Base-by-base conservation (phyloP, 1,140 invertebrate genomes). In the Papilio glaucus region DNA sequence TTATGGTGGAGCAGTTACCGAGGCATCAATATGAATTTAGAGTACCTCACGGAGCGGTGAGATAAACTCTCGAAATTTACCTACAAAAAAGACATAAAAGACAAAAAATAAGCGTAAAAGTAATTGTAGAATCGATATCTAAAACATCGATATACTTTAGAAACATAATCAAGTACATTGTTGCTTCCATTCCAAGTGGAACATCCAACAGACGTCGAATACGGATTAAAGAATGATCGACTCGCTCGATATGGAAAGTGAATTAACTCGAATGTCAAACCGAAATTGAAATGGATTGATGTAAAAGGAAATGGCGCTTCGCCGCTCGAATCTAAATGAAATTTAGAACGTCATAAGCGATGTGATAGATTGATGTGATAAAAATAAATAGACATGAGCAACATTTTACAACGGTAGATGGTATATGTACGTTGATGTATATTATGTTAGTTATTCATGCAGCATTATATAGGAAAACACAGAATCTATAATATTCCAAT, bases 261-360 rank as follows among this genome's bases (percentile, higher is more conserved):
- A 63, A 63, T 63, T 63, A 63, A 63, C 13, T 63, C 33, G 61
- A 63, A 63, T 63, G 61, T 63, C 61, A 39, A 63, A 18, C 37
- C 61, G 15, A 63, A 63, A 39, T 38, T 39, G 61, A 63, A 63
- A 63, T 39, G 61, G 61, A 63, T 13, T 18, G 61, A 39, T 38
- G 61, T 21, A 63, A 38, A 63, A 63, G 61, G 61, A 63, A 63
- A 63, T 63, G 61, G 61, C 37, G 37, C 15, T 37, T 18, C 61
- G 21, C 10, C 21, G 37, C n/a, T 38, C 21, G 33, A 33, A 38
- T 63, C 15, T 39, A 63, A 38, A 63, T 63, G 37, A 63, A 10
- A 21, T 63, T 63, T 9, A 2, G 15, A 39, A 39, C 61, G 61
- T 63, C 61, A 63, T 21, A 63, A 37, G 9, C 15, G n/a, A 21